Conservation (phyloP, 1,140 invertebrate genomes). For the Drosophila watanabei region DNA sequence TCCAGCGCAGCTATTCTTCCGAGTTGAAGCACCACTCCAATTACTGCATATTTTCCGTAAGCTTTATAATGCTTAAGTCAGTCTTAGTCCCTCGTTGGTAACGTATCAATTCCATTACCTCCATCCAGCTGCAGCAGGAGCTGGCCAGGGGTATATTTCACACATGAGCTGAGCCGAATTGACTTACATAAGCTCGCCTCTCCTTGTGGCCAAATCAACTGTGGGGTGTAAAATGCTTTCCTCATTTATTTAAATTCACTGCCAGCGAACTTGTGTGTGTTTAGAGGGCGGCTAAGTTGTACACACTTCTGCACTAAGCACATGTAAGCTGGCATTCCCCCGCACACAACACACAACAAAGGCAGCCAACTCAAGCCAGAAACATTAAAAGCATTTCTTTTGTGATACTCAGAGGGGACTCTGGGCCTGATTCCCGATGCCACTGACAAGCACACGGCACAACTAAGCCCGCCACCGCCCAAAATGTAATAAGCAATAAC, state of each 20-base stretch:
- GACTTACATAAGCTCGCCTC: constrained; percentile 19
- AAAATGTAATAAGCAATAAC: constrained; percentile 77
- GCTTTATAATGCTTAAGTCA: constrained; percentile 1
- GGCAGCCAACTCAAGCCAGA: constrained; percentile 35
- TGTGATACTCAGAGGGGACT: constrained; percentile 44
- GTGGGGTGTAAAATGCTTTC: constrained; percentile 57
- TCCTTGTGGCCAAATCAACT: constrained; percentile 26
- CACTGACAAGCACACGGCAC: constrained; percentile 56
- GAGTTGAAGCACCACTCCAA: background rate
- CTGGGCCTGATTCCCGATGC: constrained; percentile 26
- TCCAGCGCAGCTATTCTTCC: too few species aligned
- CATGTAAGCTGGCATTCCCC: constrained; percentile 48
- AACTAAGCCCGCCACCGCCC: constrained; percentile 50
- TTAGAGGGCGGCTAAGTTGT: constrained; percentile 13
- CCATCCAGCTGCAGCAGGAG: constrained; percentile 43
- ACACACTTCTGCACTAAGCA: constrained; percentile 37
- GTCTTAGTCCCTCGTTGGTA: constrained; percentile 8
- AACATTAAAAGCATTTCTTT: constrained; percentile 63
- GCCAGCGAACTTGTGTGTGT: background rate
- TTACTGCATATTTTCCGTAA: constrained; percentile 8
- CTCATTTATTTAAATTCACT: constrained; percentile 80
- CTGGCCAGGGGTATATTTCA: constrained; percentile 56
- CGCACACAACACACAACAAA: constrained; percentile 9
- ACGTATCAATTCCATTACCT: constrained; percentile 67
- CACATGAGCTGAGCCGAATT: constrained; percentile 51